phyloP scores from a whole-genome alignment of 1,140 invertebrate species.

The Neodiprion fabricii region DNA sequence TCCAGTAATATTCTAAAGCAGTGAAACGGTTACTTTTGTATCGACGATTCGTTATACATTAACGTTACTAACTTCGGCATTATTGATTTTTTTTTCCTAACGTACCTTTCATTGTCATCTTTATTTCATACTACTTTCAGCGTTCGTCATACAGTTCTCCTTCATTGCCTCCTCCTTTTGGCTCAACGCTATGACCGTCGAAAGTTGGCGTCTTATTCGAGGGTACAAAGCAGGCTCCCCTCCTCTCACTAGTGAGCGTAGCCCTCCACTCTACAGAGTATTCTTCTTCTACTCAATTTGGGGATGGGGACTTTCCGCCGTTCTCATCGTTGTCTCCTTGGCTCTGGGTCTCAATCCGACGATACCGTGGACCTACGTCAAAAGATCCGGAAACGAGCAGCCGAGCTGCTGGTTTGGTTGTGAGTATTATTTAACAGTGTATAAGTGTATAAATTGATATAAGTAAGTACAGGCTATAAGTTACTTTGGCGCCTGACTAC shows the following conservation, averaged over 20 bases:
- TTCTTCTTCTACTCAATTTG: constrained; percentile 69
- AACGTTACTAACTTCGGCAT: too few relatives aligned
- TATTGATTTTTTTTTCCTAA: too few relatives aligned
- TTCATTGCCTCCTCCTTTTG: constrained; percentile 81
- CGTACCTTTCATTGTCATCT: not conserved
- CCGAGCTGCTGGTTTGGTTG: constrained; percentile 62
- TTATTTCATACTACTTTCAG: constrained; percentile 48
- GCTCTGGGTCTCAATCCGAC: constrained; percentile 56
- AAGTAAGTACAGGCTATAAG: too few relatives aligned
- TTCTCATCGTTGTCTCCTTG: constrained; percentile 57
- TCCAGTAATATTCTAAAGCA: too few relatives aligned
- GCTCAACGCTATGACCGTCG: constrained; percentile 78
- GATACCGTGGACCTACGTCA: constrained; percentile 58
- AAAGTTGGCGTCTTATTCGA: constrained; percentile 65
- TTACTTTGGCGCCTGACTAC: too few relatives aligned
- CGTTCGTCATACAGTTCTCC: constrained; percentile 74
- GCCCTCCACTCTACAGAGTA: constrained; percentile 47
- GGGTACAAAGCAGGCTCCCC: constrained; percentile 41
- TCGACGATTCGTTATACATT: too few relatives aligned
- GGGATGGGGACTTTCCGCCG: constrained; percentile 62
- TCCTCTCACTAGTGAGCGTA: constrained; percentile 26
- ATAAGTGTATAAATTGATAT: not conserved
- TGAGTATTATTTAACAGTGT: constrained; percentile 44
- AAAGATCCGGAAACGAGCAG: constrained; percentile 54
- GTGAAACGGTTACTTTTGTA: too few relatives aligned